Conservation (phyloP, 2,113 vertebrate genomes). For the Octodon degus region DNA sequence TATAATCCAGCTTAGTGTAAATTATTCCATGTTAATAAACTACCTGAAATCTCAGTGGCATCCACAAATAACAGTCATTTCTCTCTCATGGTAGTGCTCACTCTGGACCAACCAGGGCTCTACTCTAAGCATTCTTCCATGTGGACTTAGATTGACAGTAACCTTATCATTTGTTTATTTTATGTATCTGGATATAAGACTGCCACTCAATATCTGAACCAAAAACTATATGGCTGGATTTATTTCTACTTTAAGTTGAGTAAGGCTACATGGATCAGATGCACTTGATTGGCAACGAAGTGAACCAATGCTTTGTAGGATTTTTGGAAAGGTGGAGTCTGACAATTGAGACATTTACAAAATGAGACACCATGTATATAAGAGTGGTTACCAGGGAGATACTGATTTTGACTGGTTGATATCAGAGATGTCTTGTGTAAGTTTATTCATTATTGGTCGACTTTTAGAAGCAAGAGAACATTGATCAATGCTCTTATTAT, state of each 20-base stretch:
- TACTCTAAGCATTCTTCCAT: background rate
- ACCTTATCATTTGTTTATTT: background rate
- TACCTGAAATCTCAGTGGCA: background rate
- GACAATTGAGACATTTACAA: background rate
- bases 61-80: background rate
- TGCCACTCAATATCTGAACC: background rate
- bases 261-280: background rate
- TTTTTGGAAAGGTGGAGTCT: background rate
- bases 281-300: background rate
- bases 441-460: background rate
- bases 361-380: background rate
- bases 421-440: background rate
- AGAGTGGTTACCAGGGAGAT: background rate
- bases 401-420: background rate
- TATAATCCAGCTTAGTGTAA: background rate
- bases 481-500: conserved; percentile 14
- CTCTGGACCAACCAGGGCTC: background rate
- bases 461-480: conserved; percentile 11
- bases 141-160: background rate
- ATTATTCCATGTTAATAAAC: background rate
- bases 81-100: background rate
- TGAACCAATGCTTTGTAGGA: background rate
- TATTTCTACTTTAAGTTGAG: background rate
- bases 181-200: background rate
- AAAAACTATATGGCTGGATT: background rate